Evolutionary conservation across 1,140 invertebrate genomes (phyloP), one percentile per base, ranked within the genome.

Genomic region (Limonius californicus): DNA sequence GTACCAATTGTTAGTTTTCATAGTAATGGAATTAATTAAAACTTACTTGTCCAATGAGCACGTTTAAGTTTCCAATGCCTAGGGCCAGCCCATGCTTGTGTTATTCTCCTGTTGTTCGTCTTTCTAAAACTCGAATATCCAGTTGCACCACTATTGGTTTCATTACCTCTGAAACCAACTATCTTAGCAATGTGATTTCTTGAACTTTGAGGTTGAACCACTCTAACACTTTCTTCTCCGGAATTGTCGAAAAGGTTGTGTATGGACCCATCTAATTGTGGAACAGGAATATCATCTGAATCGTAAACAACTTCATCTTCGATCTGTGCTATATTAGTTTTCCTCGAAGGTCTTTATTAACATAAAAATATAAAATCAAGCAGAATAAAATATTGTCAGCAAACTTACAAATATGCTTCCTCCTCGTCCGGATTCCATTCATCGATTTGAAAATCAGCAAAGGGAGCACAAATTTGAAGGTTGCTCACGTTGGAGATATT

Each of bases 51-150:
- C 9, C 21, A 54, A 19, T 43, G 45, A 20, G 69, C 53, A 68
- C 81, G 79, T 70, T 81, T 83, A 15, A 87, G 78, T 68, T 86
- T 86, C 89, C 89, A 91, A 71, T 91, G 87, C 27, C 81, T 76
- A 20, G 89, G 89, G 1, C 89, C 89, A 27, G 85, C 87, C 89
- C 89, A 91, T 30, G 87, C 84, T 57, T 63, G 62, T n/a, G 16
- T 54, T 3, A 54, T 54, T 6, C 4, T 2, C 7, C 19, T 54
- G 6, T 21, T 54, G 45, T 16, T 35, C 32, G n/a, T n/a, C 32
- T 8, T n/a, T 8, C 32, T 35, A n/a, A 35, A n/a, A 35, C 8
- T 8, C 32, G 32, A 35, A 35, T n/a, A 35, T 8, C n/a, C n/a
- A n/a, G n/a, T n/a, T n/a, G n/a, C n/a, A n/a, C n/a, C n/a, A n/a